A percentile compares a stretch with the other conserved stretches of the same genome.
Evolutionary conservation across 2,888 invertebrate species (phyloP).

Genomic region (Escarpia spicata): DNA sequence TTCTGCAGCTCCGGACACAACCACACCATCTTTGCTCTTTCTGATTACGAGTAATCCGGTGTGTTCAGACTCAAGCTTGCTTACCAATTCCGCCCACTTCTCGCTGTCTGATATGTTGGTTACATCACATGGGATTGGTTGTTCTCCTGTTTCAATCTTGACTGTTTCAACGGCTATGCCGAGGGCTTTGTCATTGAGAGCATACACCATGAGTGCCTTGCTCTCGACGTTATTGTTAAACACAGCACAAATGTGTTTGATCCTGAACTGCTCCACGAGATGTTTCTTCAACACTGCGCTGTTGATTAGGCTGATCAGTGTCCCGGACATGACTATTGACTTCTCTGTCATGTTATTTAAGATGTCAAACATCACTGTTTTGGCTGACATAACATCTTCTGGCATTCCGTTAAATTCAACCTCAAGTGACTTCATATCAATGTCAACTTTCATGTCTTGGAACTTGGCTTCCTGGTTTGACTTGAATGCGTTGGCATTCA

Average conservation of each 20-base stretch:
- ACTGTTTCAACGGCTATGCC: too few relatives aligned
- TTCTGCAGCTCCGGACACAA: neutral
- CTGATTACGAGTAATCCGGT: neutral
- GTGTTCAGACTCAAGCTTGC: neutral
- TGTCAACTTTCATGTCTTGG: neutral
- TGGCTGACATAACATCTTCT: neutral
- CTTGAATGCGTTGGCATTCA: too few relatives aligned
- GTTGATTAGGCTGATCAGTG: too few relatives aligned
- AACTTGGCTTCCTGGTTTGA: too few relatives aligned
- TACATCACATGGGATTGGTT: neutral
- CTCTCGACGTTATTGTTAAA: too few relatives aligned
- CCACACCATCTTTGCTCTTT: neutral
- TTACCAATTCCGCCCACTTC: neutral
- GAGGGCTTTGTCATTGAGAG: too few relatives aligned
- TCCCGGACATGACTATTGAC: too few relatives aligned
- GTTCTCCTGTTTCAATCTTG: too few relatives aligned
- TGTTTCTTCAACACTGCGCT: too few relatives aligned
- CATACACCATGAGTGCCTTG: too few relatives aligned
- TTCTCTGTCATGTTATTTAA: conserved; percentile 7
- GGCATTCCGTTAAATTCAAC: conserved; percentile 7
- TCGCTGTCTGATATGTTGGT: neutral
- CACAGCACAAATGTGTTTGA: too few relatives aligned
- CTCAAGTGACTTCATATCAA: neutral
- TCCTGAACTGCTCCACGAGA: too few relatives aligned
- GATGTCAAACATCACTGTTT: conserved; percentile 18